Percentiles rank a stretch among this genome's conserved stretches.
Evolutionary conservation across 2,113 vertebrate genomes (phyloP).

Genomic region (Heliornis fulica): DNA sequence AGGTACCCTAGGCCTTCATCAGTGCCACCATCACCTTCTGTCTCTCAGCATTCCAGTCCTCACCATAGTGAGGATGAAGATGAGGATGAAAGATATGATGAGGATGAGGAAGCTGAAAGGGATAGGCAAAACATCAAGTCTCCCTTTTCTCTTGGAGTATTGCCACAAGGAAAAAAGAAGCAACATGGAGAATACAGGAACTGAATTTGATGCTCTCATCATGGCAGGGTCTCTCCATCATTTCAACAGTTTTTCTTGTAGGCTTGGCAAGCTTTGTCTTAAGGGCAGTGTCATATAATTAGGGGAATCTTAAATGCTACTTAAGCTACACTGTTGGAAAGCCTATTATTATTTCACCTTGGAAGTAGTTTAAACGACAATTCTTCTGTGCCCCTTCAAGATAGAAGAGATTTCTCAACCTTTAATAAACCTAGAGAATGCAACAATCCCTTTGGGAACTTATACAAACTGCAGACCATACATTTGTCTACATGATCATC

Average conservation of each 20-base stretch:
- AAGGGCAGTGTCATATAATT: not conserved
- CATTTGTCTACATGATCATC: not conserved
- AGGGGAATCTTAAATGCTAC: not conserved
- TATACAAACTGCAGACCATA: not conserved
- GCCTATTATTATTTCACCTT: not conserved
- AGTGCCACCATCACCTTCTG: conserved; percentile 91
- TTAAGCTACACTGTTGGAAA: not conserved
- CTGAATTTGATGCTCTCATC: conserved; percentile 6
- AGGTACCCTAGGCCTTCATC: conserved; percentile 89
- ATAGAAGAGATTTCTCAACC: conserved; percentile 21
- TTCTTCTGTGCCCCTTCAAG: not conserved
- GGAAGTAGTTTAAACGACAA: conserved; percentile 14
- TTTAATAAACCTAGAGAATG: conserved; percentile 23
- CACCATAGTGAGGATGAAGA: conserved; percentile 84
- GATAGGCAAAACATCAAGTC: conserved; percentile 91
- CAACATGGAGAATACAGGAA: conserved; percentile 82
- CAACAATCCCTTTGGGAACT: not conserved
- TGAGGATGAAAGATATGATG: conserved; percentile 85
- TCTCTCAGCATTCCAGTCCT: conserved; percentile 88
- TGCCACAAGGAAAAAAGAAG: conserved; percentile 79
- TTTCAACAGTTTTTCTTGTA: not conserved
- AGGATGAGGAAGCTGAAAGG: conserved; percentile 91
- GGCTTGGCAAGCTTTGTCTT: conserved; percentile 2
- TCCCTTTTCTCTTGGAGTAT: conserved; percentile 73
- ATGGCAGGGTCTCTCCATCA: not conserved